phyloP scores from a whole-genome alignment of 2,888 invertebrate species.

The Cylindroiulus punctatus region DNA sequence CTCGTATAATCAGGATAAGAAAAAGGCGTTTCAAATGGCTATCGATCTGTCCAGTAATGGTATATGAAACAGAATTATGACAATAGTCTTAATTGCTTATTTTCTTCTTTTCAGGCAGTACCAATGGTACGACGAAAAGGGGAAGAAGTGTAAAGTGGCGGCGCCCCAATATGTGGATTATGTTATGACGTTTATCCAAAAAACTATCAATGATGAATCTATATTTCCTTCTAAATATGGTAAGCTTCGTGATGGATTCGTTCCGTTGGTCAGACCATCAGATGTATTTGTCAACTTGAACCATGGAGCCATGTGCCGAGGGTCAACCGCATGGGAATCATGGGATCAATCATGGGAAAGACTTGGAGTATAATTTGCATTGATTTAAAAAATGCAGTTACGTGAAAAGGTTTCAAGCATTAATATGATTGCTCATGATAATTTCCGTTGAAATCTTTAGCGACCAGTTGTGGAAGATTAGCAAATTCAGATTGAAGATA shows the following conservation, averaged over 20 bases:
- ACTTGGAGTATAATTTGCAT: not conserved
- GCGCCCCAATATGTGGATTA: conserved; percentile 99
- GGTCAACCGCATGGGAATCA: too few species aligned
- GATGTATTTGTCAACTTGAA: too few species aligned
- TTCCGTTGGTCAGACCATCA: too few species aligned
- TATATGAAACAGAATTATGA: not conserved
- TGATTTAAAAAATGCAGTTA: too few species aligned
- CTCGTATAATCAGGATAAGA: not conserved
- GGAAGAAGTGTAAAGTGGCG: conserved; percentile 95
- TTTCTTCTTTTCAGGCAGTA: conserved; percentile 76
- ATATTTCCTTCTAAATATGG: conserved; percentile 99
- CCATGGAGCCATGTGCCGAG: too few species aligned
- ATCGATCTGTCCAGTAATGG: not conserved
- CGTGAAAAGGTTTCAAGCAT: too few species aligned
- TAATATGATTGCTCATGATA: too few species aligned
- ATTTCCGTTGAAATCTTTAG: too few species aligned
- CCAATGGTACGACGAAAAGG: conserved; percentile 98
- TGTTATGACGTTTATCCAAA: conserved; percentile 98
- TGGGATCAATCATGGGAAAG: not conserved
- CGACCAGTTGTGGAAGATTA: too few species aligned
- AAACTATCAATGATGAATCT: conserved; percentile 94
- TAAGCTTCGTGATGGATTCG: conserved; percentile 67
- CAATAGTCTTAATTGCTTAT: not conserved
- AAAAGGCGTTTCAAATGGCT: too few species aligned
- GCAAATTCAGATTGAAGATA: too few species aligned